Evolutionary conservation across 2,113 vertebrate species (phyloP).

Genomic region (Cygnus atratus): DNA sequence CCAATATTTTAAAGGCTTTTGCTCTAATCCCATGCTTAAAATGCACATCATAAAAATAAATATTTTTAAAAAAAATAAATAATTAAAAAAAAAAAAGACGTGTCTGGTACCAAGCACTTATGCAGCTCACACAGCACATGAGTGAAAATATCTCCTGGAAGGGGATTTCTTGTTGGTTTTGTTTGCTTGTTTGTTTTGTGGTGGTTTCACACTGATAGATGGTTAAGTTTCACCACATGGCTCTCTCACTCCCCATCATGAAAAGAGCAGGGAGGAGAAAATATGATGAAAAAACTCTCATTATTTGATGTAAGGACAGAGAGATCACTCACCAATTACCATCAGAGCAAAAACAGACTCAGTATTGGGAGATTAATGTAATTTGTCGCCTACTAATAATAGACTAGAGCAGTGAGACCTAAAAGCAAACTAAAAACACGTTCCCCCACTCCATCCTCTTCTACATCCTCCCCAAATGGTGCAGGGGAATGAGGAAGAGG

Average conservation of each 20-base stretch:
- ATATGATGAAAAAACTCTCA: neutral
- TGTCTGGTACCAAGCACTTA: neutral
- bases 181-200: neutral
- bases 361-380: too few relatives aligned
- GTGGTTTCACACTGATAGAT: neutral
- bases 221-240: neutral
- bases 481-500: too few relatives aligned
- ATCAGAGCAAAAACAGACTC: neutral
- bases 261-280: neutral
- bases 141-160: neutral
- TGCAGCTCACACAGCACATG: neutral
- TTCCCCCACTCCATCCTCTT: too few relatives aligned
- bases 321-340: neutral
- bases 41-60: neutral
- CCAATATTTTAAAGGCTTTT: neutral
- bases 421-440: too few relatives aligned
- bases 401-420: too few relatives aligned
- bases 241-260: neutral
- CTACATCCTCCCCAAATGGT: too few relatives aligned
- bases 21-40: neutral
- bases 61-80: too few relatives aligned
- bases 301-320: neutral
- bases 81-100: neutral
- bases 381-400: too few relatives aligned
- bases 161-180: neutral